Base-by-base conservation (phyloP, 1,140 invertebrate genomes). In the Neodiprion pinetum region DNA sequence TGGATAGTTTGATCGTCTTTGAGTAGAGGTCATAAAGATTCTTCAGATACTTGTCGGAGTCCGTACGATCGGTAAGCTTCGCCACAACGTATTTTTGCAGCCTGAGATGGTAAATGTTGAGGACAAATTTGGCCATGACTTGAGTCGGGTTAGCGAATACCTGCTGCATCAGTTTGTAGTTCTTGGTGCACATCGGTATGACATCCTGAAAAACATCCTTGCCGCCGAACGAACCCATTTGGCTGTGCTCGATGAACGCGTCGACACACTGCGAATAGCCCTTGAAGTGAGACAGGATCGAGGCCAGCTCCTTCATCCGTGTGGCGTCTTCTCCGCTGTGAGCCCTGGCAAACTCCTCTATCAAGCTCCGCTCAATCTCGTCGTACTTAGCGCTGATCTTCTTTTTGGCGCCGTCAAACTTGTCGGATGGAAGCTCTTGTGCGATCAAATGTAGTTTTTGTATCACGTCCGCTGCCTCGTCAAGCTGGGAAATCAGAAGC, bases 391-490 rank as follows among this genome's bases (percentile, higher is more conserved):
- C 90, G 83, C 92, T 91, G 74, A 99, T 99, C 87, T 96, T 97
- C 73, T 94, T 93, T 80, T 96, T 96, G 0, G 97, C 96, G 72
- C 93, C 92, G 79, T 95, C 95, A 92, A 98, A 98, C 84, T 95
- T 96, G 73, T 93, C 93, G 9, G 92, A 90, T 4, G 96, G 95
- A 47, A 99, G 88, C 88, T 99, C 98, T 90, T 99, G 97, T 2
- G 97, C 94, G 80, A 99, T 98, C 9, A 97, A 92, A 84, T 98
- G 94, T 7, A 99, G 89, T 84, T 99, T 99, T 88, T 99, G 97
- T 81, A 99, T 99, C 4, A 99, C 94, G 91, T 99, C 98, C n/a
- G 98, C 98, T 61, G 98, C 97, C 90, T 99, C 95, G 86, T 96
- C 95, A 53, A 99, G 88, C 93, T 97, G 80, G 48, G 88, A 88